These are phyloP conservation scores for Tenualosa thibaudeaui DNA, from an alignment of 2,797 vertebrate genomes.

Conservation along the genomic window DNA sequence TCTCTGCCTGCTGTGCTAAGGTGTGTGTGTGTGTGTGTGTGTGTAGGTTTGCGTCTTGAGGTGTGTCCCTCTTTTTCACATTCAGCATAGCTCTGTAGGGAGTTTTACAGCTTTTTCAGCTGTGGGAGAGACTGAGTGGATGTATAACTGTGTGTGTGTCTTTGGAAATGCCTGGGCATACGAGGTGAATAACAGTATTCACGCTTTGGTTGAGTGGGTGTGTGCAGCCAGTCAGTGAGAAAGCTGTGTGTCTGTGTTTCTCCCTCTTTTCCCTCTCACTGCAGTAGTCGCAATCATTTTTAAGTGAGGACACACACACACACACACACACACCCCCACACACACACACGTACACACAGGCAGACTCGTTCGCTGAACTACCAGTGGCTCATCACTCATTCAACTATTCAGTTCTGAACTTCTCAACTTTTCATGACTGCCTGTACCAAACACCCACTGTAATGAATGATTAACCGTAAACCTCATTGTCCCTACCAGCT, in stretches of 20 bases:
- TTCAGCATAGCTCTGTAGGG: conserved; percentile 38
- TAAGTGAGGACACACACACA: conserved; percentile 14
- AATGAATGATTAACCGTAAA: not conserved
- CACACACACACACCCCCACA: conserved; percentile 11
- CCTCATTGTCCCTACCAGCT: not conserved
- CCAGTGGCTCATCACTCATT: not conserved
- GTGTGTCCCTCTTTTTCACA: conserved; percentile 1
- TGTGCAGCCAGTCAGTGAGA: not conserved
- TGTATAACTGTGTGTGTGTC: not conserved
- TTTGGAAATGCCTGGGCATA: conserved; percentile 50
- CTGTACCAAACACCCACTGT: not conserved
- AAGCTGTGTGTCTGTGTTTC: conserved; percentile 25
- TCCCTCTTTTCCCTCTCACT: not conserved
- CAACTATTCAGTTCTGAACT: conserved; percentile 1
- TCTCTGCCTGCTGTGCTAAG: not conserved
- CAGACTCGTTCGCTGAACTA: not conserved
- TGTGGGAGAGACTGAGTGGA: not conserved
- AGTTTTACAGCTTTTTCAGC: conserved; percentile 59
- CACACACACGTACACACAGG: not conserved
- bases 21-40: conserved; percentile 33
- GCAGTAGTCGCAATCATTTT: conserved; percentile 5
- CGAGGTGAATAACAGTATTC: conserved; percentile 45
- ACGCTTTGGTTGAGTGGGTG: conserved; percentile 21
- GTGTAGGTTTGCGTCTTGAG: conserved; percentile 28
- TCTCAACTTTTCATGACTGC: conserved; percentile 8